phyloP scores from a whole-genome alignment of 2,797 vertebrate species.

The Moxostoma hubbsi region DNA sequence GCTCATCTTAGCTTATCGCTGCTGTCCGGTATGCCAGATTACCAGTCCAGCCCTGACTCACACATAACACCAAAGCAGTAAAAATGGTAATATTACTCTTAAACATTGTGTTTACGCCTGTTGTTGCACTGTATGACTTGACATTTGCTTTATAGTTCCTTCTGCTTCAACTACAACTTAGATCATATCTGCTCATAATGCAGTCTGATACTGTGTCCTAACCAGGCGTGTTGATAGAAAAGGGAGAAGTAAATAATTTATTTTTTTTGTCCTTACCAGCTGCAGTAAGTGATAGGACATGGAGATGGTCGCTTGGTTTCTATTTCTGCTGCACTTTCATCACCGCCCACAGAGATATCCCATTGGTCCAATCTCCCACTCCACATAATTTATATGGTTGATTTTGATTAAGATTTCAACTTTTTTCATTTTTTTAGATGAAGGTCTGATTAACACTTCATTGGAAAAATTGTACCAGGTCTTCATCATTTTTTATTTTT shows the following conservation, averaged over 20 bases:
- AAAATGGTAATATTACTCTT: conserved; percentile 1
- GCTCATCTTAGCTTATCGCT: too few species aligned
- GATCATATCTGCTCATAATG: not conserved
- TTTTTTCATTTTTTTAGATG: too few species aligned
- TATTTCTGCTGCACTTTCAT: not conserved
- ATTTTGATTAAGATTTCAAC: too few species aligned
- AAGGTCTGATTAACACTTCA: too few species aligned
- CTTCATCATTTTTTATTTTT: too few species aligned
- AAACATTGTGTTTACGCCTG: not conserved
- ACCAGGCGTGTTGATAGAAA: not conserved
- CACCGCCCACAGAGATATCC: not conserved
- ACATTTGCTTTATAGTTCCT: conserved; percentile 2
- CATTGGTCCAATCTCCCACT: not conserved
- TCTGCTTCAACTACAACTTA: not conserved
- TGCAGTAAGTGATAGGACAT: too few species aligned
- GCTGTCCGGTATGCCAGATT: too few species aligned
- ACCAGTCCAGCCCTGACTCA: not conserved
- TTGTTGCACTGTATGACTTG: not conserved
- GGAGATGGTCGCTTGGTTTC: too few species aligned
- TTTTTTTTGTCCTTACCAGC: too few species aligned
- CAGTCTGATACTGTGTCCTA: not conserved
- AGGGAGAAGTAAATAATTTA: too few species aligned
- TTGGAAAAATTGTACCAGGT: too few species aligned
- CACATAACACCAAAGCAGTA: not conserved
- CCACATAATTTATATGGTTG: not conserved